phyloP scores from a whole-genome alignment of 92 coral and sea anemone species.

The Isaurus tuberculatus region DNA sequence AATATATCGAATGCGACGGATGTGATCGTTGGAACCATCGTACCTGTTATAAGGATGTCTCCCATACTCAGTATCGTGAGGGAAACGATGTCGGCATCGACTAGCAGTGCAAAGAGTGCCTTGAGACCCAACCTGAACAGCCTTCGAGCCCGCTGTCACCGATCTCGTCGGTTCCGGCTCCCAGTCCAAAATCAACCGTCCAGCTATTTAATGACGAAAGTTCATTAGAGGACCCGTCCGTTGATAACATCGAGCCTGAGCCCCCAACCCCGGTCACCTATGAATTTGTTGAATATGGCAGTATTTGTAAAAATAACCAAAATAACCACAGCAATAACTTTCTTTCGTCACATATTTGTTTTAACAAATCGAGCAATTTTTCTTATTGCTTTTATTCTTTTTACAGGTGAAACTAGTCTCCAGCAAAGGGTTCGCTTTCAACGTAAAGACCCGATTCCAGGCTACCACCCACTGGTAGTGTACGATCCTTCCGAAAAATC shows the following conservation, averaged over 20 bases:
- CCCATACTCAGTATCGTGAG: slow-evolving; percentile 13
- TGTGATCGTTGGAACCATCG: slow-evolving; percentile 13
- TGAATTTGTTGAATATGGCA: slow-evolving; percentile 22
- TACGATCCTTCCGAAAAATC: background rate
- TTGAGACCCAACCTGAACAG: background rate
- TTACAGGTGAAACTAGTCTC: slow-evolving; percentile 26
- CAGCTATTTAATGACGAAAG: background rate
- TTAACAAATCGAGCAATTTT: too few species aligned
- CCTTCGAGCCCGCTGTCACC: background rate
- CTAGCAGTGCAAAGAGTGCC: slow-evolving; percentile 22
- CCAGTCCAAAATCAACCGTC: slow-evolving; percentile 15
- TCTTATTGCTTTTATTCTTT: too few species aligned
- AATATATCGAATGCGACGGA: slow-evolving; percentile 7
- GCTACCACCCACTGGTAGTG: slow-evolving; percentile 12
- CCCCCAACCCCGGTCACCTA: slow-evolving; percentile 1
- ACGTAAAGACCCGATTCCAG: background rate
- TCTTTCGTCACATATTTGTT: too few species aligned
- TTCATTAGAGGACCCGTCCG: slow-evolving; percentile 6
- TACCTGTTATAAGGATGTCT: background rate
- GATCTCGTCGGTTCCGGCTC: background rate
- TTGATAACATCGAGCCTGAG: slow-evolving; percentile 24
- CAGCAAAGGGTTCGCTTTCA: background rate
- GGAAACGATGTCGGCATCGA: slow-evolving; percentile 10
- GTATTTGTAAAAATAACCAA: background rate
- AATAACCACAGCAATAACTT: background rate